phyloP scores from a whole-genome alignment of 2,888 invertebrate species.

The Brachynemurus nebulosus region DNA sequence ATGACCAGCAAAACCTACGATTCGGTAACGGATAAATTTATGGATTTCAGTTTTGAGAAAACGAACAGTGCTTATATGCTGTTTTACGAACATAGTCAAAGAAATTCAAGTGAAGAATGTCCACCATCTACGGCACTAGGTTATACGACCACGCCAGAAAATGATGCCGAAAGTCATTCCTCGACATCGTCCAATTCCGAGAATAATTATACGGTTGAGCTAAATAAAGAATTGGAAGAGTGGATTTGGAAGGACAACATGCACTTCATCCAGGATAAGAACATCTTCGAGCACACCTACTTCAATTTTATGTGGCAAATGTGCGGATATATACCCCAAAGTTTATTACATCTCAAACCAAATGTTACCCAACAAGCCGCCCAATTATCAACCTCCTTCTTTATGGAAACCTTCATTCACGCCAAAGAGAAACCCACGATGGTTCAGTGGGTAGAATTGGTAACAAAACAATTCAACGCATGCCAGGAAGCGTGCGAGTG shows the following conservation, averaged over 20 bases:
- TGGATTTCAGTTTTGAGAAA: constrained; percentile 96
- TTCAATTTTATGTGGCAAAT: constrained; percentile 94
- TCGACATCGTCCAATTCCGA: constrained; percentile 15
- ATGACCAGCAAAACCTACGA: constrained; percentile 97
- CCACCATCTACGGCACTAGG: constrained; percentile 16
- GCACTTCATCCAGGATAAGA: constrained; percentile 88
- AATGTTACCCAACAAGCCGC: constrained; percentile 77
- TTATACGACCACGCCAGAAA: constrained; percentile 22
- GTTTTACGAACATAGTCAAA: constrained; percentile 75
- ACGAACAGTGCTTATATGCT: constrained; percentile 96
- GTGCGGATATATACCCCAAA: constrained; percentile 86
- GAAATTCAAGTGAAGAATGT: constrained; percentile 21
- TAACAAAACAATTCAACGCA: constrained; percentile 89
- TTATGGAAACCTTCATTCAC: constrained; percentile 92
- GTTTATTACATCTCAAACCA: constrained; percentile 59
- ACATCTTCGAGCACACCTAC: constrained; percentile 91
- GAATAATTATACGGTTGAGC: constrained; percentile 30
- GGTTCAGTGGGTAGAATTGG: constrained; percentile 91
- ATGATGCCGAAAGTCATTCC: constrained; percentile 18
- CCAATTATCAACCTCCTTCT: constrained; percentile 83
- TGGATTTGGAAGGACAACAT: constrained; percentile 98
- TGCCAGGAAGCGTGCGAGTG: constrained; percentile 82
- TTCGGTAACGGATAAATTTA: constrained; percentile 90
- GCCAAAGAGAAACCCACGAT: constrained; percentile 96
- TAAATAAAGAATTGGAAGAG: constrained; percentile 71